Evolutionary conservation across 2,797 vertebrate species (phyloP).

Genomic region (Selene dorsalis): DNA sequence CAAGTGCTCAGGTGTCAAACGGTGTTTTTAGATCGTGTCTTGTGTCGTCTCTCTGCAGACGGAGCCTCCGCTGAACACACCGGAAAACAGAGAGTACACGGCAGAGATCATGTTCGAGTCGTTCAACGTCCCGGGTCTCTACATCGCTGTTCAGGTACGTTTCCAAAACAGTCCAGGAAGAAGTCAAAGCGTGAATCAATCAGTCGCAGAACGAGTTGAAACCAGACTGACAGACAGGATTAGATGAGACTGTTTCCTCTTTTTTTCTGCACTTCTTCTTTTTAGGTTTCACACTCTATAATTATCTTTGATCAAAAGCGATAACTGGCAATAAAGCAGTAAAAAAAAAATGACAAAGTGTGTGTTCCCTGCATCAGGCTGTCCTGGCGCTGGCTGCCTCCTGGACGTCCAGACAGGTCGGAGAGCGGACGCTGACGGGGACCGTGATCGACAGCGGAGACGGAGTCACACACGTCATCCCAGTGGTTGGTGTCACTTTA

Average conservation of each 20-base stretch:
- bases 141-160: slow-evolving; percentile 94
- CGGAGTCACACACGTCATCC: slow-evolving; percentile 97
- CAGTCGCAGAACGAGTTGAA: not conserved
- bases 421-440: slow-evolving; percentile 94
- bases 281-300: not conserved
- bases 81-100: slow-evolving; percentile 95
- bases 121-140: slow-evolving; percentile 95
- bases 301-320: too few relatives aligned
- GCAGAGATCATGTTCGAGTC: slow-evolving; percentile 98
- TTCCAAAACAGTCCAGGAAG: not conserved
- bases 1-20: too few relatives aligned
- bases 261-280: slow-evolving; percentile 37
- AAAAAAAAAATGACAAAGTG: too few relatives aligned
- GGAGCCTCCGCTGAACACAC: slow-evolving; percentile 94
- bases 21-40: too few relatives aligned
- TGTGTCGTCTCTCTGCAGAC: slow-evolving; percentile 81
- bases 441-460: slow-evolving; percentile 98
- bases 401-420: slow-evolving; percentile 97
- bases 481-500: slow-evolving; percentile 86
- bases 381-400: slow-evolving; percentile 97
- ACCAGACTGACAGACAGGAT: not conserved
- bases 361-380: slow-evolving; percentile 70
- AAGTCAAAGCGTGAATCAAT: not conserved
- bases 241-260: not conserved
- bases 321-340: too few relatives aligned